Evolutionary conservation across 2,888 invertebrate genomes (phyloP), one percentile per base, ranked within the genome.

Genomic region (Ectemnius lituratus): DNA sequence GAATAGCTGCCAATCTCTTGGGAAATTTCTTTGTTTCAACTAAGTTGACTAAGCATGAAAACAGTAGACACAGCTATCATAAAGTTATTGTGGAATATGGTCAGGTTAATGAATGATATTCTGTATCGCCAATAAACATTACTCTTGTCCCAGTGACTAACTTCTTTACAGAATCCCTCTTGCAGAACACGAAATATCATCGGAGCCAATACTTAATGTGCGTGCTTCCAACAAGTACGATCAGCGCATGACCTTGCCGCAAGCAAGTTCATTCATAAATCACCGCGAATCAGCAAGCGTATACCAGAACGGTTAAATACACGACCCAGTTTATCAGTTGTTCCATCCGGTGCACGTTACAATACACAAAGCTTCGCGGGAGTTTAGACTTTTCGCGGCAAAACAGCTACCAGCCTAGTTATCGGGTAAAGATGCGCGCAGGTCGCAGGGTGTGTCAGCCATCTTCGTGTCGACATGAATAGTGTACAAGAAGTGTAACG

Each of bases 1-100:
- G 56, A 64, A 77, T 75, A 60, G 76, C 77, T 76, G 76, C 67
- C 65, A 65, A 1, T 59, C 27, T 16, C n/a, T 49, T 16, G 23
- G 13, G n/a, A 18, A 18, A 16, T 61, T 46, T 18, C 46, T 37
- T 37, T 52, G 5, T 6, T 52, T 52, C 52, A 52, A 2, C 16
- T 16, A 13, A 14, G n/a, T 52, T 47, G 47, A 23, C 2, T 2
- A 2, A 23, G 23, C 2, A 23, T 23, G 0, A 23, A 2, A 23
- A 23, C 23, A 23, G 23, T 23, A 23, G 20, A 20, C 37, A 37
- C 6, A 37, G 8, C 20, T 20, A 8, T 37, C 37, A 37, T 4
- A 8, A 8, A 8, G 4, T 37, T 37, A 4, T 1, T 37, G 8
- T 37, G 37, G 8, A 37, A 37, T 8, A 37, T 37, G 37, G 8